phyloP scores from a whole-genome alignment of 1,140 invertebrate species.

The Drosophila grimshawi region DNA sequence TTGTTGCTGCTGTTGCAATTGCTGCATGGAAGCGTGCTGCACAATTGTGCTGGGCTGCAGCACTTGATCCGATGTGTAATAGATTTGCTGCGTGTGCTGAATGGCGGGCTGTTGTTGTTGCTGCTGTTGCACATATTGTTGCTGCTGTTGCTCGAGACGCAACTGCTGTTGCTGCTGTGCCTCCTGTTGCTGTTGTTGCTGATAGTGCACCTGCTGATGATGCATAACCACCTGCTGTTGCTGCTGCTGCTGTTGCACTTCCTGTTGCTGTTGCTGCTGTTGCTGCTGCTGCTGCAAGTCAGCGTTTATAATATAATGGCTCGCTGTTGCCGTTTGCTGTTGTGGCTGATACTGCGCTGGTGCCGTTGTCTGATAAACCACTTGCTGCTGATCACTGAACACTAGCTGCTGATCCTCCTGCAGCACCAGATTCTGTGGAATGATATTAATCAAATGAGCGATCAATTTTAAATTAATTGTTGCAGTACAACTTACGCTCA shows the following conservation, averaged over 20 bases:
- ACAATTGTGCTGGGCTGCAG: slow-evolving; percentile 68
- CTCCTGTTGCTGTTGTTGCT: slow-evolving; percentile 57
- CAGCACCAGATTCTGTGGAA: slow-evolving; percentile 59
- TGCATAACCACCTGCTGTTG: slow-evolving; percentile 68
- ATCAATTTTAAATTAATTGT: slow-evolving; percentile 12
- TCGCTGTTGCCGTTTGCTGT: slow-evolving; percentile 59
- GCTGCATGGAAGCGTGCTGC: slow-evolving; percentile 74
- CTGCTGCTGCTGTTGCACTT: slow-evolving; percentile 58
- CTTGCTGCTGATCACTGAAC: slow-evolving; percentile 78
- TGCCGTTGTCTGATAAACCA: slow-evolving; percentile 76
- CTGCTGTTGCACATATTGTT: slow-evolving; percentile 70
- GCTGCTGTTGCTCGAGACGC: slow-evolving; percentile 59
- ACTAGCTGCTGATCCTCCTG: slow-evolving; percentile 78
- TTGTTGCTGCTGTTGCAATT: slow-evolving; percentile 85
- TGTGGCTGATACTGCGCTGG: slow-evolving; percentile 68
- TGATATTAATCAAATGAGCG: background rate
- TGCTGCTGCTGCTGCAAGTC: slow-evolving; percentile 73
- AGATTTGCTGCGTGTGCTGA: slow-evolving; percentile 74
- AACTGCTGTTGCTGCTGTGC: slow-evolving; percentile 63
- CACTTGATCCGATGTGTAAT: slow-evolving; percentile 76
- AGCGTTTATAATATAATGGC: slow-evolving; percentile 74
- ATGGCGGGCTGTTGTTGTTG: slow-evolving; percentile 62
- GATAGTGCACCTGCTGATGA: slow-evolving; percentile 67
- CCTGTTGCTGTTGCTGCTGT: slow-evolving; percentile 60
- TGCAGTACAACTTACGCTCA: slow-evolving; percentile 65